Evolutionary conservation across 2,888 invertebrate species (phyloP).

Genomic region (Agriopis aurantiaria): DNA sequence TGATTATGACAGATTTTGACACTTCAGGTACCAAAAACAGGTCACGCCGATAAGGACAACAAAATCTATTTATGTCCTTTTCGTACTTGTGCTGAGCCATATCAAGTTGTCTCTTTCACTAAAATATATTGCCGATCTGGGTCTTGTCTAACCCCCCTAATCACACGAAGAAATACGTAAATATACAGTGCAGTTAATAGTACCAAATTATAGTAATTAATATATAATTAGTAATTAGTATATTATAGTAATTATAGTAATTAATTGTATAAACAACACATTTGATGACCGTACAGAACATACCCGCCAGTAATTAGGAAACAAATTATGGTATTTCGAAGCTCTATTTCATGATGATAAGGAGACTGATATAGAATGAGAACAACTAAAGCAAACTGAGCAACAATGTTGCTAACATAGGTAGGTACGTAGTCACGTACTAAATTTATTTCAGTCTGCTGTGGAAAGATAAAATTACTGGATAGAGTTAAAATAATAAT

Average conservation of each 20-base stretch:
- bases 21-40: too few species aligned
- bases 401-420: neutral
- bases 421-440: too few species aligned
- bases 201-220: slow-evolving; percentile 19
- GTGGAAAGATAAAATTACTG: neutral
- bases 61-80: too few species aligned
- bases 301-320: slow-evolving; percentile 4
- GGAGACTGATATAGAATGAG: neutral
- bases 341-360: slow-evolving; percentile 4
- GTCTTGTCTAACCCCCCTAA: too few species aligned
- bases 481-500: too few species aligned
- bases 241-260: too few species aligned
- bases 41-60: too few species aligned
- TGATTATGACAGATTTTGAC: too few species aligned
- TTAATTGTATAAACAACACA: slow-evolving; percentile 7
- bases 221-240: too few species aligned
- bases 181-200: slow-evolving; percentile 12
- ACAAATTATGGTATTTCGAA: slow-evolving; percentile 3
- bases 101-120: too few species aligned
- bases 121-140: too few species aligned
- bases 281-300: slow-evolving; percentile 17
- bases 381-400: slow-evolving; percentile 3
- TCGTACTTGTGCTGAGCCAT: too few species aligned
- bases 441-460: neutral
- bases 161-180: slow-evolving; percentile 6